These are phyloP conservation scores for Venusia cambrica DNA, from an alignment of 2,888 invertebrate species.

Conservation along the genomic window DNA sequence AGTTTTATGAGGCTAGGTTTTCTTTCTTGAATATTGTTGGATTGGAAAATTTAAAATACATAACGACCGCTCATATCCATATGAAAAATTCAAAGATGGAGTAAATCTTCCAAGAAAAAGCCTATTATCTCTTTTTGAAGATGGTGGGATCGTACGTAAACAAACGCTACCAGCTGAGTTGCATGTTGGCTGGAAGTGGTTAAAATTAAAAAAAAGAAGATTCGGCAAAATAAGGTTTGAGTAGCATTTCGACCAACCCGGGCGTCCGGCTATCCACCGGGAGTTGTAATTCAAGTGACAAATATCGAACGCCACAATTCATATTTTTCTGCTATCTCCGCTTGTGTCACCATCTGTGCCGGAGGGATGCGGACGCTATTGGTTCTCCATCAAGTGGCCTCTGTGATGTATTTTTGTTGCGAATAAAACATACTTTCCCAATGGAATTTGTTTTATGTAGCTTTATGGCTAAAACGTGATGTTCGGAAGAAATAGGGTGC, in stretches of 20 bases:
- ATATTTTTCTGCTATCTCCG: constrained; percentile 80
- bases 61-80: no score
- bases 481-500: constrained; percentile 44
- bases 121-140: no score
- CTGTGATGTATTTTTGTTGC: constrained; percentile 78
- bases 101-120: no score
- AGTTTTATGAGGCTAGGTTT: no score
- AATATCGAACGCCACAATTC: constrained; percentile 80
- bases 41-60: no score
- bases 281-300: constrained; percentile 81
- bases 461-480: constrained; percentile 72
- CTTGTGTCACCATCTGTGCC: constrained; percentile 77
- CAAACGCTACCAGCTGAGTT: no score
- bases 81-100: no score
- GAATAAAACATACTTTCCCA: constrained; percentile 76
- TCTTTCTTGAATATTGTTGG: constrained; percentile 3
- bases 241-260: constrained; percentile 58
- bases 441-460: constrained; percentile 74
- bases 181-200: constrained; percentile 5
- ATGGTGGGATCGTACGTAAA: no score
- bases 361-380: constrained; percentile 75
- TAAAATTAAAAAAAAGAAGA: constrained; percentile 61
- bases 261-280: constrained; percentile 64
- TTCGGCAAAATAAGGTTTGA: constrained; percentile 70
- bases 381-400: constrained; percentile 76